These are phyloP conservation scores for Lithobates pipiens DNA, from an alignment of 2,797 vertebrate species.

Conservation along the genomic window DNA sequence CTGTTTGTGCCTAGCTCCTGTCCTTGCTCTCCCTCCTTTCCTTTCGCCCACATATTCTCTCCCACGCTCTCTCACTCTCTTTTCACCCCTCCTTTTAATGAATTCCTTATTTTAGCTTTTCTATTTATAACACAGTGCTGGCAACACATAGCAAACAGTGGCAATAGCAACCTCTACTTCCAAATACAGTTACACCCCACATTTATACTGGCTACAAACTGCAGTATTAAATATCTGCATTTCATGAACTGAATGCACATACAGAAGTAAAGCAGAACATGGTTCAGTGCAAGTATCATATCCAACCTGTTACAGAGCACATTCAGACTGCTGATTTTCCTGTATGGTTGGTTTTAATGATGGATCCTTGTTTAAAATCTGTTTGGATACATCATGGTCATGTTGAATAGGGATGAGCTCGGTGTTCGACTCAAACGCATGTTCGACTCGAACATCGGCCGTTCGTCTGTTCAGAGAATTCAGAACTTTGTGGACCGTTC, in stretches of 20 bases:
- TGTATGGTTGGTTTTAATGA: too few relatives aligned
- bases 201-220: slow-evolving; percentile 20
- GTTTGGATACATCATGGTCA: too few relatives aligned
- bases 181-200: slow-evolving; percentile 26
- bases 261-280: neutral
- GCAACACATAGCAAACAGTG: slow-evolving; percentile 37
- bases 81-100: slow-evolving; percentile 62
- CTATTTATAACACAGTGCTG: slow-evolving; percentile 58
- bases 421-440: too few relatives aligned
- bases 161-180: slow-evolving; percentile 40
- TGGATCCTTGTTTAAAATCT: too few relatives aligned
- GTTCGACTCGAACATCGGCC: too few relatives aligned
- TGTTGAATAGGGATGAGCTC: too few relatives aligned
- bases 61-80: slow-evolving; percentile 53
- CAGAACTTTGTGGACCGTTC: too few relatives aligned
- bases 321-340: too few relatives aligned
- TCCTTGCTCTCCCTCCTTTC: slow-evolving; percentile 58
- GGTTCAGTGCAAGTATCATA: neutral
- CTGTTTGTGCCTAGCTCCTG: slow-evolving; percentile 31
- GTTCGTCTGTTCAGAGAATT: too few relatives aligned
- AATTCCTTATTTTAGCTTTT: slow-evolving; percentile 62
- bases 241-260: neutral
- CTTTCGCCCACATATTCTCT: slow-evolving; percentile 57
- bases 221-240: neutral
- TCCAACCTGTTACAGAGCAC: neutral